Conservation (phyloP, 92 coral and sea anemone species). For the Porites evermanni region DNA sequence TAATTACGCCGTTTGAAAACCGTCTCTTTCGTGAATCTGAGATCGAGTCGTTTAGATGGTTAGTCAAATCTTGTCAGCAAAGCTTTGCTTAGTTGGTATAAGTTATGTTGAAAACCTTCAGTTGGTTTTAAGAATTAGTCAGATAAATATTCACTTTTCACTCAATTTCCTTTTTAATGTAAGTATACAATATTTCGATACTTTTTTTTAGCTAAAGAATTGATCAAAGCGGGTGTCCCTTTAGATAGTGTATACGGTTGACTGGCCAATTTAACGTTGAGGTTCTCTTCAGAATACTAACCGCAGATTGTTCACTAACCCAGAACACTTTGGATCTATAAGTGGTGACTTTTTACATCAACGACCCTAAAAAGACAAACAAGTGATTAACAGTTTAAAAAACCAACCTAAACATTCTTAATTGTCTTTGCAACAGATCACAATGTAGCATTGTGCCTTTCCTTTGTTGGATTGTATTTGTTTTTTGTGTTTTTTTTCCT, state of each 20-base stretch:
- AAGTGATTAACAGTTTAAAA: too few species aligned
- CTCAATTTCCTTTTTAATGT: background rate
- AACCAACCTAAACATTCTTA: too few species aligned
- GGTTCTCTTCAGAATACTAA: background rate
- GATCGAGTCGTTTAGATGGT: background rate
- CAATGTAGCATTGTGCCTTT: too few species aligned
- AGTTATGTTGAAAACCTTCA: background rate
- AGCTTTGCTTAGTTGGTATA: background rate
- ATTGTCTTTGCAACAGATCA: too few species aligned
- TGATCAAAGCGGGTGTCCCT: background rate
- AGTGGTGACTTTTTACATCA: too few species aligned
- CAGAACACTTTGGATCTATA: too few species aligned
- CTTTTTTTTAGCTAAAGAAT: background rate
- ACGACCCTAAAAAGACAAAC: too few species aligned
- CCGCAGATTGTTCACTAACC: too few species aligned
- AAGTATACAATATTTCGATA: background rate
- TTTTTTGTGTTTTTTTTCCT: too few species aligned
- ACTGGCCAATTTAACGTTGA: background rate
- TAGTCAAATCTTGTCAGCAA: background rate
- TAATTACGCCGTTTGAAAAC: constrained; percentile 25
- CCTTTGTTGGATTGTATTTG: too few species aligned
- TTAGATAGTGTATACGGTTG: background rate
- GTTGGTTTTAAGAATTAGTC: background rate
- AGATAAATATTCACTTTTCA: background rate
- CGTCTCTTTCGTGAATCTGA: background rate